Conservation (phyloP, 2,888 invertebrate species). For the Oscheius sp. region DNA sequence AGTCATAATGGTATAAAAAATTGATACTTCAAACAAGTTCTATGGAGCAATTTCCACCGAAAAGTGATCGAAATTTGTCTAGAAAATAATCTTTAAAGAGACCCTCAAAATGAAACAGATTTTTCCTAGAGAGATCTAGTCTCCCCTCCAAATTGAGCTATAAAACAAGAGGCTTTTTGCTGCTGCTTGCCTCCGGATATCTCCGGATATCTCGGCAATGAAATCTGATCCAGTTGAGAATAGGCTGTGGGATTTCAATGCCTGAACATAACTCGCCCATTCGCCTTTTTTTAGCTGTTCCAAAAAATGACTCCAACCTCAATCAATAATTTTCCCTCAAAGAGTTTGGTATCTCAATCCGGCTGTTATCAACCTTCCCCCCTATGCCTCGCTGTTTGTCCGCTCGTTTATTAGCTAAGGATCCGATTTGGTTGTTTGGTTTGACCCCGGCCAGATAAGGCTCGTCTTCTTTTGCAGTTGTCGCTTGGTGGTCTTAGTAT, state of each 20-base stretch:
- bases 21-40: no score
- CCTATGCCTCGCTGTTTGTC: not conserved
- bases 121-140: not conserved
- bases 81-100: no score
- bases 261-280: no score
- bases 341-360: constrained; percentile 18
- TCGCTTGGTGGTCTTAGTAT: not conserved
- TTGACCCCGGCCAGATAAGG: constrained; percentile 13
- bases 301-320: not conserved
- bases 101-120: no score
- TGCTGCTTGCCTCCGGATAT: not conserved
- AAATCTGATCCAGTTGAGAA: not conserved
- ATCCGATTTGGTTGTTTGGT: constrained; percentile 31
- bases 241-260: not conserved
- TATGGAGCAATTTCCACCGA: no score
- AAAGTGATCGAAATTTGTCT: no score
- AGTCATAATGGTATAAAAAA: no score
- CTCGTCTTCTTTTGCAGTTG: not conserved
- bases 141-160: not conserved
- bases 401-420: constrained; percentile 28
- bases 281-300: no score
- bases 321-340: constrained; percentile 5
- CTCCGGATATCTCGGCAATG: not conserved
- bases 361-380: constrained; percentile 18
- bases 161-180: not conserved